Evolutionary conservation across 2,888 invertebrate species (phyloP).

Genomic region (Pharmacophagus antenor): DNA sequence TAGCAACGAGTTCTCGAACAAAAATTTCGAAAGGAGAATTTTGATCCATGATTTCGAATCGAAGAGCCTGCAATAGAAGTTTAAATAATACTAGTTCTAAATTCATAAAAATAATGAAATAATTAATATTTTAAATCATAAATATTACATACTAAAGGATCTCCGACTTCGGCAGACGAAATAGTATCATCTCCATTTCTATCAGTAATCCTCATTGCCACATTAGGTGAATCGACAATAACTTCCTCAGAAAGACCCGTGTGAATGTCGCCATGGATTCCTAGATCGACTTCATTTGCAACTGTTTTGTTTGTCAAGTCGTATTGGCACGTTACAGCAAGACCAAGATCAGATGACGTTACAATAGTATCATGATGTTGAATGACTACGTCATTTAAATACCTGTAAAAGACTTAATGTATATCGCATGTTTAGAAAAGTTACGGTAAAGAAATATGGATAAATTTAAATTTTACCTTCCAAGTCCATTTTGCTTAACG

Average conservation of each 20-base stretch:
- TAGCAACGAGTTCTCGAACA: slow-evolving; percentile 94
- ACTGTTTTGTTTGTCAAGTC: slow-evolving; percentile 96
- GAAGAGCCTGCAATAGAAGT: slow-evolving; percentile 83
- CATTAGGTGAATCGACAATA: slow-evolving; percentile 96
- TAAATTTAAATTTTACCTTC: slow-evolving; percentile 73
- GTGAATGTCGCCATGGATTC: slow-evolving; percentile 93
- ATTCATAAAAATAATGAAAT: not conserved
- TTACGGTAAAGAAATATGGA: not conserved
- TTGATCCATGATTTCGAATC: slow-evolving; percentile 95
- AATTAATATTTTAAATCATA: slow-evolving; percentile 2
- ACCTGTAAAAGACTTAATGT: slow-evolving; percentile 58
- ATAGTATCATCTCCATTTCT: slow-evolving; percentile 91
- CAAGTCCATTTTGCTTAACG: slow-evolving; percentile 93
- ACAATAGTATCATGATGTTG: slow-evolving; percentile 98
- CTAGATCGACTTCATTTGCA: slow-evolving; percentile 93
- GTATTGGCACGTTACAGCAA: slow-evolving; percentile 96
- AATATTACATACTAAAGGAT: slow-evolving; percentile 83
- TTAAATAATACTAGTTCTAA: not conserved
- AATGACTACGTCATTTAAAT: slow-evolving; percentile 95
- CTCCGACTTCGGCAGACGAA: slow-evolving; percentile 94
- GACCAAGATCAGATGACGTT: slow-evolving; percentile 94
- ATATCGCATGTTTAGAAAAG: not conserved
- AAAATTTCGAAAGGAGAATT: slow-evolving; percentile 98
- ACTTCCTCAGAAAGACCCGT: slow-evolving; percentile 94
- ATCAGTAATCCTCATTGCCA: slow-evolving; percentile 95